Base-by-base conservation (phyloP, 2,888 invertebrate genomes). In the Mythimna lalbum region DNA sequence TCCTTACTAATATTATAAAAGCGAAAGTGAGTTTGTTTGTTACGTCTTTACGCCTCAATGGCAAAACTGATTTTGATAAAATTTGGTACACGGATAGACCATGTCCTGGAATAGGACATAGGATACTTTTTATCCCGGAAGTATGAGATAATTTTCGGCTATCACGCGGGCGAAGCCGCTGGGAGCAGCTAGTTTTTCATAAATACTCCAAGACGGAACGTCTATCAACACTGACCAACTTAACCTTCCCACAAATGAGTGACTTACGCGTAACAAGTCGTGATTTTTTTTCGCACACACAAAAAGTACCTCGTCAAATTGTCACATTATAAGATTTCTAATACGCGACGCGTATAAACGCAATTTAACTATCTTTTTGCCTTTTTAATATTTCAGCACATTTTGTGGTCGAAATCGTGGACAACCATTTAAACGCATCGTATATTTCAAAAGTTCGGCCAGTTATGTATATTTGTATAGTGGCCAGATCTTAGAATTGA, bases 371-470 rank as follows among this genome's bases (percentile, higher is more conserved):
- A 36, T 57, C 43, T 74, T 49, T 43, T 55, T 14, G 33, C 62
- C 68, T 67, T 31, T 65, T 50, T 53, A 43, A 43, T 53, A 43
- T 63, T 63, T 52, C n/a, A 55, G 33, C 19, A n/a, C 12, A 2
- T 31, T 47, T 55, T 60, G 57, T 36, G 62, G 62, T 80, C 19
- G 5, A 61, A 59, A 43, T 12, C 55, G 55, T 69, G 50, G 55
- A 63, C 55, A 56, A 5, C 55, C 63, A 76, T 50, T 68, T 76
- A 79, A 55, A 49, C 3, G 4, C 14, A 4, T 81, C 63, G 81
- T 76, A 19, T 14, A 27, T 27, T 4, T 4, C 27, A 4, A 27
- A 4, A 27, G 27, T 27, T 4, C 27, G 27, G 27, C 27, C 27
- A n/a, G n/a, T n/a, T n/a, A n/a, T n/a, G n/a, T n/a, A n/a, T n/a